Evolutionary conservation across 2,888 invertebrate species (phyloP).

Genomic region (Drosophila nr. medialis): DNA sequence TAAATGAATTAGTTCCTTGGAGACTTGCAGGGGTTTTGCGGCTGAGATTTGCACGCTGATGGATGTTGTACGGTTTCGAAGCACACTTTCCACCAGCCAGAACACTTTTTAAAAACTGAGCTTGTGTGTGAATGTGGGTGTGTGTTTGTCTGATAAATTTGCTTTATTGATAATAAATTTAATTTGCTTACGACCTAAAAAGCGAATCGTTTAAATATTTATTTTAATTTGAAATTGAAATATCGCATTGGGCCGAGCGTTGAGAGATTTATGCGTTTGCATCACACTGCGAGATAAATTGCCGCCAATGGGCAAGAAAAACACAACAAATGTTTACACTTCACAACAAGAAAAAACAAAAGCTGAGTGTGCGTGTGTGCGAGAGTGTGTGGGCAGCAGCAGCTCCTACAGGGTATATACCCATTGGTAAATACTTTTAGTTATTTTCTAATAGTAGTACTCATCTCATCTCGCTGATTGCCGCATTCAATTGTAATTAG

Average conservation of each 20-base stretch:
- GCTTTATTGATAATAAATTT: conserved; percentile 67
- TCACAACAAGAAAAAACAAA: not conserved
- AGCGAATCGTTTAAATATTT: conserved; percentile 75
- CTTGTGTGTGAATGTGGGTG: not conserved
- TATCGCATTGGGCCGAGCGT: conserved; percentile 65
- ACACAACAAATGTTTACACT: conserved; percentile 60
- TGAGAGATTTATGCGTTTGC: conserved; percentile 83
- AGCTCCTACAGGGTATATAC: conserved; percentile 24
- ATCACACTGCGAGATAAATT: conserved; percentile 83
- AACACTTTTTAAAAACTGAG: not conserved
- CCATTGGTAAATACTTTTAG: conserved; percentile 2
- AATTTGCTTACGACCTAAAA: conserved; percentile 49
- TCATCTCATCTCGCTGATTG: conserved; percentile 2
- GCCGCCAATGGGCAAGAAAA: conserved; percentile 60
- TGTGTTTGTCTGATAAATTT: conserved; percentile 42
- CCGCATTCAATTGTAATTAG: conserved; percentile 57
- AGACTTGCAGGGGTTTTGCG: conserved; percentile 46
- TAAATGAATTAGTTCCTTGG: conserved; percentile 78
- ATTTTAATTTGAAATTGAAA: conserved; percentile 80
- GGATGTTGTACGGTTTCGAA: conserved; percentile 38
- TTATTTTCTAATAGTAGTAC: conserved; percentile 1
- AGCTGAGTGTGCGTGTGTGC: conserved; percentile 1
- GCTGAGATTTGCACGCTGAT: conserved; percentile 56
- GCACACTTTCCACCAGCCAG: conserved; percentile 1
- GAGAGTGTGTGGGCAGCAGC: conserved; percentile 2